Percentiles rank a stretch among this genome's conserved stretches.
phyloP scores from a whole-genome alignment of 1,140 invertebrate genomes.

The Lineus longissimus region DNA sequence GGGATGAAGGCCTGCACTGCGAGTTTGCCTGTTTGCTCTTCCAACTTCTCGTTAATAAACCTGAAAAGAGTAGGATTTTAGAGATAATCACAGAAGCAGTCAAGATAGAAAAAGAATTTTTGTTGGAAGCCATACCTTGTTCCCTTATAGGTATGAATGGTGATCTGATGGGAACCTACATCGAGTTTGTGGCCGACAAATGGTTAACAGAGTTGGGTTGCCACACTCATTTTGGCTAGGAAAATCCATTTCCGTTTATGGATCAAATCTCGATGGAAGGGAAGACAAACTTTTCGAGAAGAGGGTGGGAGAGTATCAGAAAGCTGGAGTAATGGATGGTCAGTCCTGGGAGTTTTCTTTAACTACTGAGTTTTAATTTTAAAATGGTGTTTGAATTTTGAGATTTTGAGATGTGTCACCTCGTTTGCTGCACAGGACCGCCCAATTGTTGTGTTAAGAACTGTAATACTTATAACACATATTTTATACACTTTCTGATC shows the following conservation, averaged over 20 bases:
- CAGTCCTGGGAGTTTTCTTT: no score
- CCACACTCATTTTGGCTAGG: conserved; percentile 79
- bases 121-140: conserved; percentile 91
- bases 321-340: no score
- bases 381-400: no score
- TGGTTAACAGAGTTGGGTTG: conserved; percentile 84
- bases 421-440: no score
- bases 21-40: conserved; percentile 99
- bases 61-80: conserved; percentile 69
- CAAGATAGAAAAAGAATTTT: conserved; percentile 93
- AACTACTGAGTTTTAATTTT: no score
- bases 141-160: conserved; percentile 98
- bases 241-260: conserved; percentile 99
- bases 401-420: no score
- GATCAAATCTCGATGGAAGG: conserved; percentile 96
- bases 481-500: no score
- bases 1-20: conserved; percentile 97
- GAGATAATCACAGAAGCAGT: conserved; percentile 92
- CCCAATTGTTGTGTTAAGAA: no score
- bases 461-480: no score
- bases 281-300: conserved; percentile 99
- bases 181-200: conserved; percentile 97
- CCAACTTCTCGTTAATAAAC: conserved; percentile 86
- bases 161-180: conserved; percentile 90
- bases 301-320: conserved; percentile 97